These are phyloP conservation scores for Papilio protenor DNA, from an alignment of 2,888 invertebrate species.

Conservation along the genomic window DNA sequence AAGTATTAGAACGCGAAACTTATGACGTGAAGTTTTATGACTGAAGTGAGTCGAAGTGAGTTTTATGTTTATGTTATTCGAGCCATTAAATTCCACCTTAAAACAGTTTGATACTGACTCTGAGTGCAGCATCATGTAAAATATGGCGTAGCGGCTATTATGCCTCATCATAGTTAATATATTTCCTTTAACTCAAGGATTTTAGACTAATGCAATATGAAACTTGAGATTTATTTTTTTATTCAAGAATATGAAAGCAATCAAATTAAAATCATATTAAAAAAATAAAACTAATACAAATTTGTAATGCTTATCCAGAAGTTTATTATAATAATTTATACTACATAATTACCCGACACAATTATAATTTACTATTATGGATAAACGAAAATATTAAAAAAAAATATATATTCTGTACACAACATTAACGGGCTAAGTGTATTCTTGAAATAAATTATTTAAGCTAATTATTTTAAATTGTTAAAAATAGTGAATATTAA, in stretches of 20 bases:
- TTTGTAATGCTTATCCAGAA: no score
- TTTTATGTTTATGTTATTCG: slow-evolving; percentile 7
- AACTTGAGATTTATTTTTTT: no score
- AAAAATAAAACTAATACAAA: no score
- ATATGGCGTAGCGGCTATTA: not conserved
- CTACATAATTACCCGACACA: no score
- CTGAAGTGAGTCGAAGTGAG: slow-evolving; percentile 6
- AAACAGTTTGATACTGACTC: not conserved
- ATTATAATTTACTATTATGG: no score
- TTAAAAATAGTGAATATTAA: no score
- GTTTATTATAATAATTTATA: no score
- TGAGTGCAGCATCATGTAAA: not conserved
- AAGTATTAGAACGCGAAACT: not conserved
- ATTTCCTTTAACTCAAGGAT: not conserved
- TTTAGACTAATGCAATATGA: not conserved
- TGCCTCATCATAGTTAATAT: not conserved
- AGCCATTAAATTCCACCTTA: slow-evolving; percentile 4
- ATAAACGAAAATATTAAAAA: no score
- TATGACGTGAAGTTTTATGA: slow-evolving; percentile 8
- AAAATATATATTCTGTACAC: no score
- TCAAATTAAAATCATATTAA: no score
- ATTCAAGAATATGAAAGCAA: no score
- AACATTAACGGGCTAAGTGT: not conserved
- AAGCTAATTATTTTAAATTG: not conserved
- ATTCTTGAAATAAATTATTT: no score